Evolutionary conservation across 2,888 invertebrate species (phyloP), one percentile per base, ranked within the genome.

Genomic region (Stegophylla sp.): DNA sequence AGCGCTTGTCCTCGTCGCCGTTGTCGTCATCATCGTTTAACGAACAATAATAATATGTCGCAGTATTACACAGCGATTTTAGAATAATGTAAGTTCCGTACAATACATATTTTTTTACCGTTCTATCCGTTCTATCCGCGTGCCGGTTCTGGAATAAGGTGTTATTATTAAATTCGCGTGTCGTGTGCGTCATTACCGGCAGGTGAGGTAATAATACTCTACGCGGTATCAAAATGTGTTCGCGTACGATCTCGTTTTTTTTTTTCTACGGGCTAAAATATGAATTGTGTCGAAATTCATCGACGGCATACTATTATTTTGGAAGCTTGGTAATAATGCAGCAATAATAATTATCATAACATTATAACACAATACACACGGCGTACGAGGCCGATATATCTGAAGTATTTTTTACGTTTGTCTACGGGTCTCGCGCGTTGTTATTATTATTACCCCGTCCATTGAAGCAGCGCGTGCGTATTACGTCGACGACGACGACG

Each of bases 1-100:
- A 73, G 61, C 63, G 28, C n/a, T 34, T 34, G 34, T 34, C 34
- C 4, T 34, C 48, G 20, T 48, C 23, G 15, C 43, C 66, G 64
- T 41, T 53, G 17, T 67, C 41, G 20, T 69, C 59, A n/a, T 61
- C 59, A 9, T 72, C 72, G 56, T 59, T 63, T 74, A 63, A 74
- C 74, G 34, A 74, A 63, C 48, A 0, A 34, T 63, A 74, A 34
- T 63, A 63, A 74, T 63, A n/a, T 63, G 48, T 61, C 48, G n/a
- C 15, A 59, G 20, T 56, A 51, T 34, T 26, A 23, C 4, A 34
- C 34, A 41, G 12, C 13, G 12, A 12, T 51, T 17, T 20, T 20
- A 4, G 34, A 64, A 34, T 5, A 34, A 34, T 23, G 45, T 26
- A 20, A 15, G n/a, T 41, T n/a, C 17, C 43, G 20, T 43, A 64